Percentiles rank a stretch among this genome's conserved stretches.
phyloP scores from a whole-genome alignment of 1,140 invertebrate genomes.

The Ceratosolen fusciceps region DNA sequence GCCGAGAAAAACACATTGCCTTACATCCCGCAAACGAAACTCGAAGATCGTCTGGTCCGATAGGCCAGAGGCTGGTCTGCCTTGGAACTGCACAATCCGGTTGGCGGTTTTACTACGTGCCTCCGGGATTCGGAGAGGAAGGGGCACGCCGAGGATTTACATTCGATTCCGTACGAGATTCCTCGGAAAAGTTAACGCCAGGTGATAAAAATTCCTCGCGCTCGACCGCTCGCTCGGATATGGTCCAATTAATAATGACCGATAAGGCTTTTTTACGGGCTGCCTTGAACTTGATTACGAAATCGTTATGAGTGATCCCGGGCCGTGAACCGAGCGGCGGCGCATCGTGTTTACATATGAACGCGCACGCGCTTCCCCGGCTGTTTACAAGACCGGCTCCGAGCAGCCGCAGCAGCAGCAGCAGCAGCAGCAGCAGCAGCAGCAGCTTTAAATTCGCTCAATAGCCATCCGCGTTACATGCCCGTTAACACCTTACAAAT shows the following conservation, averaged over 20 bases:
- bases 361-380: too few species aligned
- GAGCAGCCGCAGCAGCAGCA: too few species aligned
- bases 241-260: background rate
- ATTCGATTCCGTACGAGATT: background rate
- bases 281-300: background rate
- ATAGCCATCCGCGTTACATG: too few species aligned
- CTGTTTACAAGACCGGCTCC: too few species aligned
- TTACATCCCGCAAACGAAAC: conserved; percentile 7
- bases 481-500: too few species aligned
- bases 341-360: too few species aligned
- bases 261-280: background rate
- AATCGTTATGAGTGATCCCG: background rate
- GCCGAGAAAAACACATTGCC: conserved; percentile 10
- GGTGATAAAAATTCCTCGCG: background rate
- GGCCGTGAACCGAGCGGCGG: too few species aligned
- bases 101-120: background rate
- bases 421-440: too few species aligned
- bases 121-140: too few species aligned
- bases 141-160: background rate
- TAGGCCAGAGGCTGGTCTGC: background rate
- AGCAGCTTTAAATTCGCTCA: too few species aligned
- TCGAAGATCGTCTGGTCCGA: background rate
- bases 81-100: background rate
- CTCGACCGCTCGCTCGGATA: background rate
- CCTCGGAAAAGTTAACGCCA: background rate